Conservation (phyloP, 2,888 invertebrate species). For the Anodontia alba region DNA sequence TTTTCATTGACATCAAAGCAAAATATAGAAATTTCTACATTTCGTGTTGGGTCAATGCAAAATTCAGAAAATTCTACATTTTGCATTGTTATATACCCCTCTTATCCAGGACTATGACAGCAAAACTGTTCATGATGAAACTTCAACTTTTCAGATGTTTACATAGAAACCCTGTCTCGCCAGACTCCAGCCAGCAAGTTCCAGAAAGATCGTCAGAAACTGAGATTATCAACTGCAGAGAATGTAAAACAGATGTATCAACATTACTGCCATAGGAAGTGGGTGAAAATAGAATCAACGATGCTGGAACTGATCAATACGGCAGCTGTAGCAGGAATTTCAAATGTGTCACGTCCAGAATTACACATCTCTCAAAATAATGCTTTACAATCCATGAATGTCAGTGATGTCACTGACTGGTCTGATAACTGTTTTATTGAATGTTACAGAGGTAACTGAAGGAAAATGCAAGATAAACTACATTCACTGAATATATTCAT, state of each 20-base stretch:
- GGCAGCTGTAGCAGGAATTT: neutral
- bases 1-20: too few relatives aligned
- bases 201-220: conserved; percentile 3
- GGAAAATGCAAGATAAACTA: neutral
- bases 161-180: neutral
- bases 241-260: conserved; percentile 35
- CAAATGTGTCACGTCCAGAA: neutral
- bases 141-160: neutral
- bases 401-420: neutral
- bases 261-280: conserved; percentile 21
- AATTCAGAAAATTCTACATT: too few relatives aligned
- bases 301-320: conserved; percentile 6
- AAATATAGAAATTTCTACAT: too few relatives aligned
- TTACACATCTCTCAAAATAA: neutral
- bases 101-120: too few relatives aligned
- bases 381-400: neutral
- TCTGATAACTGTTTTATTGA: neutral
- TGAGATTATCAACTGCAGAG: conserved; percentile 14
- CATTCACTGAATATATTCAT: too few relatives aligned
- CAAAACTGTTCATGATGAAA: too few relatives aligned
- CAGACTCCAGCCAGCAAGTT: neutral
- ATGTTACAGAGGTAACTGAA: conserved; percentile 1
- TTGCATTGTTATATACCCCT: too few relatives aligned
- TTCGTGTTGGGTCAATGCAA: too few relatives aligned
- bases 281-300: conserved; percentile 2